phyloP scores from a whole-genome alignment of 2,113 vertebrate genomes.

The Corythaeola cristata region DNA sequence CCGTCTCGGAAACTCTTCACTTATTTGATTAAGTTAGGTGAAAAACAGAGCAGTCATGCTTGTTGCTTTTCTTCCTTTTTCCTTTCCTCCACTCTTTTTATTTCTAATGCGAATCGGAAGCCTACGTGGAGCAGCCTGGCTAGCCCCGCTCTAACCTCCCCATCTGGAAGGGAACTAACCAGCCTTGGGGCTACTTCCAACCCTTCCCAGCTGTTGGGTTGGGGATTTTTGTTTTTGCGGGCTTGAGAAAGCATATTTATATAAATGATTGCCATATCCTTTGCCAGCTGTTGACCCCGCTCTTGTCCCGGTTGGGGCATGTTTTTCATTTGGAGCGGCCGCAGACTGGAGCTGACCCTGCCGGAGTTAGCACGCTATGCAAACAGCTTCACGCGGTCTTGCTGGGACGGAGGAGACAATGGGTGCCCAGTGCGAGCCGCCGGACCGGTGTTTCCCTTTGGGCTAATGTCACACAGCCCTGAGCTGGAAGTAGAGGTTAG shows the following conservation, averaged over 20 bases:
- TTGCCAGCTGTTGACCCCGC: conserved; percentile 99
- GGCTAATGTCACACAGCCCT: conserved; percentile 77
- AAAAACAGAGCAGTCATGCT: conserved; percentile 97
- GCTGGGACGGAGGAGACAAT: conserved; percentile 77
- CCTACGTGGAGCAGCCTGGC: conserved; percentile 90
- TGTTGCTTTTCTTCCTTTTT: conserved; percentile 95
- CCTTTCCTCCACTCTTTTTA: conserved; percentile 89
- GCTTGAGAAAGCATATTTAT: conserved; percentile 98
- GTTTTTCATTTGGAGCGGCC: conserved; percentile 92
- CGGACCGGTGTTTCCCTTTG: conserved; percentile 79
- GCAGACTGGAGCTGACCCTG: conserved; percentile 83
- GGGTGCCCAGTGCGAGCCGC: conserved; percentile 76
- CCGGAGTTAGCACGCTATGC: conserved; percentile 84
- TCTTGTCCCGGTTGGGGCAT: conserved; percentile 87
- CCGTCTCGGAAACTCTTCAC: conserved; percentile 94
- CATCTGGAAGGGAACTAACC: conserved; percentile 99
- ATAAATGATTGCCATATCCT: conserved; percentile 99
- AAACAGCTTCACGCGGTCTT: conserved; percentile 76
- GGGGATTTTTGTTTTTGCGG: conserved; percentile 92
- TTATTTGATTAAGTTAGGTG: conserved; percentile 98
- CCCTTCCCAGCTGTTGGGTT: conserved; percentile 99
- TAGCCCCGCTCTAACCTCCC: conserved; percentile 97
- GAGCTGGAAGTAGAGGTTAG: conserved; percentile 56
- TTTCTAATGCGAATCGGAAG: conserved; percentile 99
- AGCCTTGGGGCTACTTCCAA: conserved; percentile 99